Evolutionary conservation across 2,797 vertebrate genomes (phyloP), one percentile per base, ranked within the genome.

Genomic region (Loriculus beryllinus): DNA sequence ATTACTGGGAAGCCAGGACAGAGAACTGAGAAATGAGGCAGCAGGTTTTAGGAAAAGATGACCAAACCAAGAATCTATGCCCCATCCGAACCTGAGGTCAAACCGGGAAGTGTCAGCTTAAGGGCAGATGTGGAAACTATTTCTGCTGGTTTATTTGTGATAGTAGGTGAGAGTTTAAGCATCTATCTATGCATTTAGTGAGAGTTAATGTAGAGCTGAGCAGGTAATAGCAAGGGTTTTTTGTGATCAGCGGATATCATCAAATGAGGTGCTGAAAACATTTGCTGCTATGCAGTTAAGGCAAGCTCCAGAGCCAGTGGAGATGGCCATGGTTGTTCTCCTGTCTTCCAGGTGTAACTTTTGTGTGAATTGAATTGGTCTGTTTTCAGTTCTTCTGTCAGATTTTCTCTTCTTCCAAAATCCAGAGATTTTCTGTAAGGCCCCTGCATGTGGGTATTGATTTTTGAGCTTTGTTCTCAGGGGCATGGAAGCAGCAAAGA

Each of bases 381-480:
- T 62, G 18, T 6, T n/a, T 94, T 91, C 65, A 33, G 47, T 77
- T 91, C 47, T 85, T 84, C 62, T 71, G 57, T 81, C 63, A 71
- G 52, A 29, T 13, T 65, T 70, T 74, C 35, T 87, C 20, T 47
- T 75, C 39, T 83, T 88, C 83, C 48, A 78, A 56, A 92, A 75
- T 20, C 21, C 51, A 60, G 82, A 59, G 35, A 49, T 21, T 25
- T 29, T 69, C 56, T 78, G 14, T 49, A 77, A 85, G 68, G 49
- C 35, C 71, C 51, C 56, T 0, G 0, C 1, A 4, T n/a, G 63
- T 67, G 54, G 20, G 21, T 67, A 74, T 82, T 86, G 86, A 92
- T 82, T 54, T 86, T 65, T 86, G 49, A 91, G 87, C 70, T 88
- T 91, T 91, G 40, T 86, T 96, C 89, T 92, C 59, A 69, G 80